Base-by-base conservation (phyloP, 2,797 vertebrate species). In the Sebastes variabilis region DNA sequence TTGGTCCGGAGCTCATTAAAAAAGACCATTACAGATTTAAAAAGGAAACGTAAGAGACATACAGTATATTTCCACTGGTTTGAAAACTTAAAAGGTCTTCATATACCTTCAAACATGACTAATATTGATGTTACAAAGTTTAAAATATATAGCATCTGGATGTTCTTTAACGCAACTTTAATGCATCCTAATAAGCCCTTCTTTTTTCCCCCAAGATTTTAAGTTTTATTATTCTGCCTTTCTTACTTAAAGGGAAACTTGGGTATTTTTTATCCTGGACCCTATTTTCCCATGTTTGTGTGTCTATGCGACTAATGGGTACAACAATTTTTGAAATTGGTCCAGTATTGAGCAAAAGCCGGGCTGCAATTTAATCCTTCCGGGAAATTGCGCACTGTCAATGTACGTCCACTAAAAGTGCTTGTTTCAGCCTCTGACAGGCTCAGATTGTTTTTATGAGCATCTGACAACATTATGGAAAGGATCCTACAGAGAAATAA, bases 1-100 rank as follows among this genome's bases (percentile, higher is more conserved):
- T 67, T 36, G 55, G 69, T 87, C 73, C 60, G 10, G 13, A 82
- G 82, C 89, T 93, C 83, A 88, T 93, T 91, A 88, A 88, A 81
- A 82, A 85, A 64, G 49, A 70, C 73, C 27, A 60, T 52, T 73
- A 83, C 24, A 70, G 80, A 86, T 73, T 84, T 68, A 62, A 58
- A 79, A 76, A 54, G 20, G 16, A 66, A 56, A 54, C 73, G 54
- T 27, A 56, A 68, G 7, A 62, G 32, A 22, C 61, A 34, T 66
- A 71, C 25, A 55, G 24, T 14, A 2, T 30, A 75, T 71, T 5
- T 49, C 6, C 30, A 14, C 12, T 59, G 25, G 8, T 70, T 65
- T 62, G 1, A 75, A 69, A 22, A 34, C 13, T 46, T 32, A 8
- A 56, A 64, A 64, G 42, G 6, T 16, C 4, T 70, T 14, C 3